Evolutionary conservation across 2,888 invertebrate species (phyloP).

Genomic region (Drosophila fulvimacula): DNA sequence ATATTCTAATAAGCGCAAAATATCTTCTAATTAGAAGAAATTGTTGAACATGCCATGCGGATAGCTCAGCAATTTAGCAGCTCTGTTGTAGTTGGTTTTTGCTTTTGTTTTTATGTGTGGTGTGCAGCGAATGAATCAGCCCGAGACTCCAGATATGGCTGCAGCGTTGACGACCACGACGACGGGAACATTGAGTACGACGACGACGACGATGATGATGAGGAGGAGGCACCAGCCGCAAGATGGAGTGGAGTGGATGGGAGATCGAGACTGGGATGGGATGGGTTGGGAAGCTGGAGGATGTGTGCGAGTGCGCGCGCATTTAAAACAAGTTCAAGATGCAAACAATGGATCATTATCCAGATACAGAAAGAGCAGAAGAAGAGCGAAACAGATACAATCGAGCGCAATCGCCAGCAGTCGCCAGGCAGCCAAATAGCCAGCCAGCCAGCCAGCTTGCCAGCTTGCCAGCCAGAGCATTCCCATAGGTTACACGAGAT

Average conservation of each 20-base stretch:
- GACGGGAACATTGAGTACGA: slow-evolving; percentile 21
- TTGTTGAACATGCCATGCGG: slow-evolving; percentile 51
- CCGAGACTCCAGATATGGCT: slow-evolving; percentile 59
- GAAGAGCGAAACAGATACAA: slow-evolving; percentile 72
- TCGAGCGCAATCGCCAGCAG: slow-evolving; percentile 72
- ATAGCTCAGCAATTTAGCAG: slow-evolving; percentile 50
- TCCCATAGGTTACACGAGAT: slow-evolving; percentile 77
- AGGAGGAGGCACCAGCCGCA: slow-evolving; percentile 47
- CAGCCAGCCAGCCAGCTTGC: slow-evolving; percentile 20
- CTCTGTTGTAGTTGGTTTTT: slow-evolving; percentile 8
- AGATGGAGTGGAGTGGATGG: slow-evolving; percentile 59
- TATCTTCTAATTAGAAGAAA: slow-evolving; percentile 65
- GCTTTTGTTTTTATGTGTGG: slow-evolving; percentile 17
- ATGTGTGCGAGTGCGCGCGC: slow-evolving; percentile 67
- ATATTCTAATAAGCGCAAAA: slow-evolving; percentile 66
- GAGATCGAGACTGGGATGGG: background rate
- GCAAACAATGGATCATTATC: slow-evolving; percentile 84
- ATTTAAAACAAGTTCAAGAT: slow-evolving; percentile 84
- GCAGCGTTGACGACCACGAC: slow-evolving; percentile 54
- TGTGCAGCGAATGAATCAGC: slow-evolving; percentile 57
- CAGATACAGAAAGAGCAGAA: slow-evolving; percentile 72
- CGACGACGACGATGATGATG: slow-evolving; percentile 40
- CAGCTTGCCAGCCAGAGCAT: slow-evolving; percentile 48
- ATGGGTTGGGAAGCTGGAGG: slow-evolving; percentile 11
- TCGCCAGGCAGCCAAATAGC: slow-evolving; percentile 21